Base-by-base conservation (phyloP, 1,140 invertebrate genomes). In the Solenopsis fugax region DNA sequence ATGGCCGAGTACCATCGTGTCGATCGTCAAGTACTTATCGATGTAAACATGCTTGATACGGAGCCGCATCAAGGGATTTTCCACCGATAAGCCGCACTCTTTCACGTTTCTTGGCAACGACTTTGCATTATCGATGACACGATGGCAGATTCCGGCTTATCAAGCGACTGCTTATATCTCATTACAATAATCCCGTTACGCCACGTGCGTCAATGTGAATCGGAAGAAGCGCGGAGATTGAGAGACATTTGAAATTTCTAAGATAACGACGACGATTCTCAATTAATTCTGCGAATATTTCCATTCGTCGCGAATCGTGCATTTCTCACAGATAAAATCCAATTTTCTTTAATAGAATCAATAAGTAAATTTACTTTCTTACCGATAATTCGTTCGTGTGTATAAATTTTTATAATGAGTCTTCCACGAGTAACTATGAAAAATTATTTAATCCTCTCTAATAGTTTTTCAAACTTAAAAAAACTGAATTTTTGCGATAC, bases 121-220 rank as follows among this genome's bases (percentile, higher is more conserved):
- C 75, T 88, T 88, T 86, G 88, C 88, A 85, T 90, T 80, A 90
- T 88, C 67, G 75, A 56, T 54, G 65, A 69, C 10, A 16, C 58
- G 54, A n/a, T 52, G n/a, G 12, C 41, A 65, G 73, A 90, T 76
- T 90, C 48, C 41, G 45, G 48, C 62, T 90, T 90, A 88, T 88
- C 86, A 41, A 80, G 54, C 76, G 41, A 29, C 16, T 37, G 16
- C 48, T 81, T 62, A 34, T 29, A 65, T 29, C 18, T 76, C 73
- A 21, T 58, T 45, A 50, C 64, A 50, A n/a, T 85, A 60, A 85
- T 88, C 60, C 52, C 64, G n/a, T 65, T 71, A 21, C 18, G 13
- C 3, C 50, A 45, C 34, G n/a, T 29, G 34, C 65, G 65, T 82
- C 48, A 45, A 6, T 45, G 6, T 9, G 18, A 48, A 13, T 45